Conservation (phyloP, 2,797 vertebrate species). For the Danio kyathit region DNA sequence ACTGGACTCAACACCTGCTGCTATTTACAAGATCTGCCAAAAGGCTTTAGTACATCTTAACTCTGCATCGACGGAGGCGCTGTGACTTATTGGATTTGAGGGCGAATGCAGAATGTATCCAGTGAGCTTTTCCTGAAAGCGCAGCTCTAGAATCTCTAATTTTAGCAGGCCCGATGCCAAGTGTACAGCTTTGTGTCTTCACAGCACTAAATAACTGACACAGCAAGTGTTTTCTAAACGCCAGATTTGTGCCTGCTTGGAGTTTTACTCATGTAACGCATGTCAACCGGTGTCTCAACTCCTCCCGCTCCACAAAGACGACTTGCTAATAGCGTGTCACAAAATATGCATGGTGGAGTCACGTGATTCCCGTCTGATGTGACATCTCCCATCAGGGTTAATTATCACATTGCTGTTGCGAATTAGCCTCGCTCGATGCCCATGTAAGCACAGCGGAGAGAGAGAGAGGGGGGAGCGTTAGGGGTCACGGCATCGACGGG, state of each 20-base stretch:
- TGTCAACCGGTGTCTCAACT: constrained; percentile 42
- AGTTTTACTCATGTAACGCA: constrained; percentile 30
- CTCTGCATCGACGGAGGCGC: neutral
- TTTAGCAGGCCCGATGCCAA: constrained; percentile 15
- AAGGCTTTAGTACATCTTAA: constrained; percentile 28
- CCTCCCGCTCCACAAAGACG: constrained; percentile 34
- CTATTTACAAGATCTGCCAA: constrained; percentile 21
- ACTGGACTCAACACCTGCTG: constrained; percentile 14
- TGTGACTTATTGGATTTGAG: constrained; percentile 36
- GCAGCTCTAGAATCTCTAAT: constrained; percentile 24
- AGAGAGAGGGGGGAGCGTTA: constrained; percentile 2
- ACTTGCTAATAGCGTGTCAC: constrained; percentile 42
- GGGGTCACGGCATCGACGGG: constrained; percentile 1
- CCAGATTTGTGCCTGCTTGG: constrained; percentile 38
- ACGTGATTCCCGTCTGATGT: constrained; percentile 55
- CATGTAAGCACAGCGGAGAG: constrained; percentile 44
- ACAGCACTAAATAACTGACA: constrained; percentile 36
- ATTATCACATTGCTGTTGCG: constrained; percentile 56
- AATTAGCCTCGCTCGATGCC: constrained; percentile 55
- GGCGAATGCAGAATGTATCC: constrained; percentile 4
- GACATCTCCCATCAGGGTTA: constrained; percentile 61
- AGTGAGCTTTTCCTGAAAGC: neutral
- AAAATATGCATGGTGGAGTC: constrained; percentile 42
- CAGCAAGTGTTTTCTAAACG: constrained; percentile 27
- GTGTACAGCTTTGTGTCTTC: constrained; percentile 15